Conservation (phyloP, 2,888 invertebrate genomes). For the Stenodera caucasica region DNA sequence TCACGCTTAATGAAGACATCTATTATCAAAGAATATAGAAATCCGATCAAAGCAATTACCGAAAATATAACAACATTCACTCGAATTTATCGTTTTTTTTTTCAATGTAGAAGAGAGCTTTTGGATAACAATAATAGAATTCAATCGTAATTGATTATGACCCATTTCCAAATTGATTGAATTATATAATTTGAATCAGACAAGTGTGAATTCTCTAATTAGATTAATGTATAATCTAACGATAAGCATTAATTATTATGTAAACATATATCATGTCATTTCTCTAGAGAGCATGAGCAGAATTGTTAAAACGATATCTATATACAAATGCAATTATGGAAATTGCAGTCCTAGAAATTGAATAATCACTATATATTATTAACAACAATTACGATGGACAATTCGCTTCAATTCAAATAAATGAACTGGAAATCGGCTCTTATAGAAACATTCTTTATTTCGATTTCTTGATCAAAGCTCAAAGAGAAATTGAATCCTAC, state of each 20-base stretch:
- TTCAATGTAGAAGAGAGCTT: no score
- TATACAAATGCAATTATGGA: conserved; percentile 23
- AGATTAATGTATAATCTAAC: conserved; percentile 26
- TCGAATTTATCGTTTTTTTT: no score
- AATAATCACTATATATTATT: not conserved
- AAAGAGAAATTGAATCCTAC: no score
- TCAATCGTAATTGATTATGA: not conserved
- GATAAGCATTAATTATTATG: conserved; percentile 30
- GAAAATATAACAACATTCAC: no score
- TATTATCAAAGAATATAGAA: not conserved
- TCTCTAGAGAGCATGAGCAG: conserved; percentile 17
- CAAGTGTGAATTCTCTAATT: conserved; percentile 18
- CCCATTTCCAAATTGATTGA: not conserved
- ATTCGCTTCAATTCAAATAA: no score
- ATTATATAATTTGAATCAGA: conserved; percentile 13
- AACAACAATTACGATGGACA: no score
- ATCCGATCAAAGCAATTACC: no score
- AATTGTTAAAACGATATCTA: conserved; percentile 25
- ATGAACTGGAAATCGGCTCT: no score
- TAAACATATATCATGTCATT: conserved; percentile 25
- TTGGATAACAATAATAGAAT: no score
- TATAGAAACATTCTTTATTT: no score
- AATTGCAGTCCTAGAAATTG: conserved; percentile 22
- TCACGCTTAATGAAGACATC: not conserved
- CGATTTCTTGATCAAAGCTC: no score